Conservation (phyloP, 2,888 invertebrate species). For the Brachyopa scutellaris region DNA sequence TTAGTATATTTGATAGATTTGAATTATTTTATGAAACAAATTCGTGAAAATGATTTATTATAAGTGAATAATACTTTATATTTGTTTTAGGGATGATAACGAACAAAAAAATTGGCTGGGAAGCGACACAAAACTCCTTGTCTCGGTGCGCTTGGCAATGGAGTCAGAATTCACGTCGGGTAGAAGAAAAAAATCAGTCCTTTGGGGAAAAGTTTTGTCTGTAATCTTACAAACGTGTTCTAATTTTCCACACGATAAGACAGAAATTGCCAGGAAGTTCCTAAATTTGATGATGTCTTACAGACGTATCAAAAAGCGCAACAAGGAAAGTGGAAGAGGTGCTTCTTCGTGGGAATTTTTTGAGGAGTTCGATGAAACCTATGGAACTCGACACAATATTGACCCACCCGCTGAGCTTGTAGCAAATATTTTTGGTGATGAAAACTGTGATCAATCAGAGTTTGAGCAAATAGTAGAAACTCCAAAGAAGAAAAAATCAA, state of each 20-base stretch:
- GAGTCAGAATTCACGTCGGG: neutral
- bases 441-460: too few species aligned
- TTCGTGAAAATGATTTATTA: too few species aligned
- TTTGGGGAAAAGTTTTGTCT: slow-evolving; percentile 47
- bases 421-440: too few species aligned
- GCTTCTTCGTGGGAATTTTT: slow-evolving; percentile 32
- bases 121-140: neutral
- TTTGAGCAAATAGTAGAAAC: neutral
- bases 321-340: slow-evolving; percentile 39
- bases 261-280: slow-evolving; percentile 32
- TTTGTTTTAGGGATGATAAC: too few species aligned
- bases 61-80: too few species aligned
- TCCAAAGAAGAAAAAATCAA: neutral
- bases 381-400: too few species aligned
- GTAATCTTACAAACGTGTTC: slow-evolving; percentile 20
- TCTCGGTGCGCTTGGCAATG: neutral
- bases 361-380: slow-evolving; percentile 37
- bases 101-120: too few species aligned
- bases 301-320: slow-evolving; percentile 41
- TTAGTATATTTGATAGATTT: too few species aligned
- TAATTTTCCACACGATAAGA: neutral
- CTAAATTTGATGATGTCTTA: slow-evolving; percentile 45
- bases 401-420: too few species aligned
- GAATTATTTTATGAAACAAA: too few species aligned
- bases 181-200: slow-evolving; percentile 33